Evolutionary conservation across 1,140 invertebrate genomes (phyloP), one percentile per base, ranked within the genome.

Genomic region (Cherax destructor): DNA sequence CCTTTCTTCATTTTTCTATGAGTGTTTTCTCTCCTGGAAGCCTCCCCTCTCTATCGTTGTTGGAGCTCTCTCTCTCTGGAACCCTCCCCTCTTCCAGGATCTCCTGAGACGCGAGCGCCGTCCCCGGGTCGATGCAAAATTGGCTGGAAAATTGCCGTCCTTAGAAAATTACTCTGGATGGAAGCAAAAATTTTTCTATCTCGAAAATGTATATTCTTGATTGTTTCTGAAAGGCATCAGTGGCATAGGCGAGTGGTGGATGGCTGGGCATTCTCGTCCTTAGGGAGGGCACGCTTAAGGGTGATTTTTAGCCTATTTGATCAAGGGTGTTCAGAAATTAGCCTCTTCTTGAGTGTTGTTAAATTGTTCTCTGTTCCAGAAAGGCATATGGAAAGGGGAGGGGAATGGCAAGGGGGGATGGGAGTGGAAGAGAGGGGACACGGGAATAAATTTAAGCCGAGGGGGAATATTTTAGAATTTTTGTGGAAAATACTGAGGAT

Each of bases 141-240:
- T 84, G 83, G 47, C 30, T 52, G 83, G 83, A 85, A 85, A 85
- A 85, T 85, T 85, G 65, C 83, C 83, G 56, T 85, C 83, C 83
- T 85, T 74, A 61, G 83, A 83, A 85, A 85, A 85, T 85, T 85
- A 85, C 83, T 85, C 83, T 41, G 69, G 83, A 85, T 85, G 83
- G 83, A 85, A 85, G 83, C 83, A 85, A 85, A 85, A 85, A 85
- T 85, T 85, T 85, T 72, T 85, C 83, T 72, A 74, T 85, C 83
- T 85, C 30, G 61, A 85, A 85, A 85, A 85, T 74, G 83, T 85
- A 85, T 85, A 85, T 85, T 85, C 83, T 72, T 85, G 83, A 85
- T 85, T 85, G 83, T 85, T 85, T 85, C 83, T 85, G 83, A 85
- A 85, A 49, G 65, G 50, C 83, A 52, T 24, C 24, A 85, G 49